phyloP scores from a whole-genome alignment of 1,140 invertebrate genomes.

The Hesperophylax magnus region DNA sequence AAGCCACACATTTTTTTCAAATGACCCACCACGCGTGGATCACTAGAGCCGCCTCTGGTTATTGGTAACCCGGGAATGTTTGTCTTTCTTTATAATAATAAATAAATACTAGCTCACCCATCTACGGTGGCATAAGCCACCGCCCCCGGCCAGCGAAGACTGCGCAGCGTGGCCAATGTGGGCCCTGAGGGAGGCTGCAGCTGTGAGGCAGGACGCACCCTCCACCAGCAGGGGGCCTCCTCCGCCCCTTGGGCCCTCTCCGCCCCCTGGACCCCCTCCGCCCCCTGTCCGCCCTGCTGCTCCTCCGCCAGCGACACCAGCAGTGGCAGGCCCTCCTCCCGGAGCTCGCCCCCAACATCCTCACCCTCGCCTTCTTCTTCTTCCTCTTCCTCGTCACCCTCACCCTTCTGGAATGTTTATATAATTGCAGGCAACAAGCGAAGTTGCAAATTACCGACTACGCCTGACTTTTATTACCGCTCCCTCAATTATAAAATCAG shows the following conservation, averaged over 20 bases:
- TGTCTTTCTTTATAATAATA: too few relatives aligned
- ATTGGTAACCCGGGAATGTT: too few relatives aligned
- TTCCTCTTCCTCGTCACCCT: slow-evolving; percentile 33
- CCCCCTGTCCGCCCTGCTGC: too few relatives aligned
- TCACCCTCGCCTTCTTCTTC: slow-evolving; percentile 8
- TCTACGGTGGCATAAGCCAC: slow-evolving; percentile 75
- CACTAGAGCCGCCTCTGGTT: too few relatives aligned
- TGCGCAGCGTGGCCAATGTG: slow-evolving; percentile 76
- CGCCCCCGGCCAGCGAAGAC: slow-evolving; percentile 85
- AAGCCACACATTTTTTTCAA: too few relatives aligned
- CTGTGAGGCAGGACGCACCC: slow-evolving; percentile 73
- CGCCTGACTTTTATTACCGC: too few relatives aligned
- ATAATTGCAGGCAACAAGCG: too few relatives aligned
- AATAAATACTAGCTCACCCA: slow-evolving; percentile 65
- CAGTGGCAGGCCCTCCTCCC: neutral
- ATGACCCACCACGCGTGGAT: too few relatives aligned
- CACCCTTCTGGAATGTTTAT: slow-evolving; percentile 10
- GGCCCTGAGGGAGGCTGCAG: slow-evolving; percentile 72
- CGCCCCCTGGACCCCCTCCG: neutral
- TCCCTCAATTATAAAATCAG: too few relatives aligned
- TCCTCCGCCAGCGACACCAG: slow-evolving; percentile 3
- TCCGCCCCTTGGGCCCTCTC: neutral
- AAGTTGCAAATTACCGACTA: too few relatives aligned
- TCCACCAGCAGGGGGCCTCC: slow-evolving; percentile 5
- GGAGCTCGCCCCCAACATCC: neutral